Evolutionary conservation across 2,888 invertebrate species (phyloP).

Genomic region (Torymus texanus): DNA sequence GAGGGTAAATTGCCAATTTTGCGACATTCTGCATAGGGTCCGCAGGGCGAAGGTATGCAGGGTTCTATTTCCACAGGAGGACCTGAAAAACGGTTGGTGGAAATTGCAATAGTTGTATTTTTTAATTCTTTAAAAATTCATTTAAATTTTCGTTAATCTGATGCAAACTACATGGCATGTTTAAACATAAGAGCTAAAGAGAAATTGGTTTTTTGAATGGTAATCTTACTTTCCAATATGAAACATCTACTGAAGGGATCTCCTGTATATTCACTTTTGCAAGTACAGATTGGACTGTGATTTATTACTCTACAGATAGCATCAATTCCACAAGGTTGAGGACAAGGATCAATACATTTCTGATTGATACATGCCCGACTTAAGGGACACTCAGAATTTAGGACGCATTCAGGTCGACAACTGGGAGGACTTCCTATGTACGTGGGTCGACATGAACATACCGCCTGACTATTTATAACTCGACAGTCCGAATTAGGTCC

Average conservation of each 20-base stretch:
- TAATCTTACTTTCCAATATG: constrained; percentile 71
- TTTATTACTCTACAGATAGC: constrained; percentile 85
- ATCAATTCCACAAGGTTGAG: constrained; percentile 79
- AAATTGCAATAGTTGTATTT: background rate
- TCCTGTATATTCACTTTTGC: constrained; percentile 82
- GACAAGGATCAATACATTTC: constrained; percentile 77
- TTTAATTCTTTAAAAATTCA: constrained; percentile 77
- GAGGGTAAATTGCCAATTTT: constrained; percentile 83
- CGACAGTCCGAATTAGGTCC: constrained; percentile 81
- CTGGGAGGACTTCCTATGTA: constrained; percentile 77
- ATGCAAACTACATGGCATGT: too few relatives aligned
- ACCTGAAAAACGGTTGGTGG: constrained; percentile 23
- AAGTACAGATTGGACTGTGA: constrained; percentile 87
- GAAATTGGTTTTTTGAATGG: background rate
- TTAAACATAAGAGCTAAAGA: too few relatives aligned
- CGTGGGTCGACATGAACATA: constrained; percentile 76
- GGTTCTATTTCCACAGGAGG: constrained; percentile 77
- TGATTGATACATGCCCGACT: constrained; percentile 77
- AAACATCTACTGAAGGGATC: constrained; percentile 84
- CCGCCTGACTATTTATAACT: constrained; percentile 75
- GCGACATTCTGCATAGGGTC: constrained; percentile 84
- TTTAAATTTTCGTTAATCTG: constrained; percentile 57
- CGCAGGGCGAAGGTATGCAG: constrained; percentile 74
- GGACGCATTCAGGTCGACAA: constrained; percentile 77
- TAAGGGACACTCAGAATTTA: constrained; percentile 77